Conservation (phyloP, 2,888 invertebrate genomes). For the Deilephila porcellus region DNA sequence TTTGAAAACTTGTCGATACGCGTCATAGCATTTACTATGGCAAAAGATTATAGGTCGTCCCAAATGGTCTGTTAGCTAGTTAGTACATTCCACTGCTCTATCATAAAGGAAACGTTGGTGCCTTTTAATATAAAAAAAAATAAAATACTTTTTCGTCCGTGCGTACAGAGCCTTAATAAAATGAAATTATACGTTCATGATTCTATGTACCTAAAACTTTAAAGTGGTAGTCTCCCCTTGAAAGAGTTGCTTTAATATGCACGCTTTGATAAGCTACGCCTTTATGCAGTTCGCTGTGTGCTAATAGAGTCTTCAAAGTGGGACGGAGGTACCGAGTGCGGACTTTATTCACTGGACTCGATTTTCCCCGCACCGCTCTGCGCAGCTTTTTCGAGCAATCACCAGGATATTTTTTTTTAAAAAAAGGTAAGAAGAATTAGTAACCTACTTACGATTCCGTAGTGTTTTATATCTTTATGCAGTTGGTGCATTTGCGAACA, state of each 20-base stretch:
- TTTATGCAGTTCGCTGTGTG: conserved; percentile 57
- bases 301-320: conserved; percentile 60
- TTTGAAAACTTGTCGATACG: not conserved
- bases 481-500: not conserved
- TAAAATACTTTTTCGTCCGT: conserved; percentile 20
- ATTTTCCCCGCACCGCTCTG: conserved; percentile 34
- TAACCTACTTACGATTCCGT: not conserved
- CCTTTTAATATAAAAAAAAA: not conserved
- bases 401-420: conserved; percentile 40
- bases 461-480: not conserved
- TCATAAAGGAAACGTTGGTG: not conserved
- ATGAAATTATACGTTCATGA: conserved; percentile 12
- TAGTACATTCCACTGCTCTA: not conserved
- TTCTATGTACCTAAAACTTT: conserved; percentile 36
- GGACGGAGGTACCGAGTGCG: conserved; percentile 48
- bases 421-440: conserved; percentile 26
- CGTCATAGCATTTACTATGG: not conserved
- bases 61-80: not conserved
- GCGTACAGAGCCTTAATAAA: conserved; percentile 2
- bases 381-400: conserved; percentile 33
- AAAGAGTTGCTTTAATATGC: conserved; percentile 63
- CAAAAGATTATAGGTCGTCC: not conserved
- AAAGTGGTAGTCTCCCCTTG: conserved; percentile 43
- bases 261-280: conserved; percentile 64
- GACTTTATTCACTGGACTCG: conserved; percentile 50